Evolutionary conservation across 2,888 invertebrate genomes (phyloP), one percentile per base, ranked within the genome.

Genomic region (Aporophyla nigra): DNA sequence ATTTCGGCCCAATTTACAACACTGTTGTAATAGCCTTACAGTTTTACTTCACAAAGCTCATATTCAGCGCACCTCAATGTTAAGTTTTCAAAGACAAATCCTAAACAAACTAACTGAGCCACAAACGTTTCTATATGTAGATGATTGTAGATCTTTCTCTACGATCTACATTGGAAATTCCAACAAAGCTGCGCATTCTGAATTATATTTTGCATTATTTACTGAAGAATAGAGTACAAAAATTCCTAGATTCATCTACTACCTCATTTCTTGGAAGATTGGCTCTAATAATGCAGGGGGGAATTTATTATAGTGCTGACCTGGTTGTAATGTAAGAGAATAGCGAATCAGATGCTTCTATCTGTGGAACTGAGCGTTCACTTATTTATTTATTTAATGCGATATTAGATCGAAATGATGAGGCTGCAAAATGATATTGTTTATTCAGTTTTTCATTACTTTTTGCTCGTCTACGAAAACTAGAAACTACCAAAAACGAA

Each of bases 161-260:
- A 66, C 69, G 24, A 80, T 74, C 51, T 70, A 67, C 80, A 83
- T 83, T 76, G 76, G 71, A 84, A 83, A 84, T 84, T 76, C 80
- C 16, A 66, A 71, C 69, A 74, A 80, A 54, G 63, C 71, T 65
- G 56, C 62, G 54, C 24, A 68, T n/a, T 65, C 63, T 71, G 71
- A 80, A 84, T 83, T 84, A 84, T 76, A 74, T 71, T 80, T 69
- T 83, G 83, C 80, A 83, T 83, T 83, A 83, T 84, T 83, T 83
- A 84, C 71, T 46, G 62, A 56, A 33, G 71, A 56, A 43, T 54
- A 62, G 75, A 76, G 62, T 40, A 69, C 67, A 67, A 83, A 69
- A 76, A 80, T 84, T 74, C 65, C 74, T 71, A 76, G 76, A 61
- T 76, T 71, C 71, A 43, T 73, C 71, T 71, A 71, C 62, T 75